Evolutionary conservation across 1,140 invertebrate genomes (phyloP), one percentile per base, ranked within the genome.

Genomic region (Lucilia sericata): DNA sequence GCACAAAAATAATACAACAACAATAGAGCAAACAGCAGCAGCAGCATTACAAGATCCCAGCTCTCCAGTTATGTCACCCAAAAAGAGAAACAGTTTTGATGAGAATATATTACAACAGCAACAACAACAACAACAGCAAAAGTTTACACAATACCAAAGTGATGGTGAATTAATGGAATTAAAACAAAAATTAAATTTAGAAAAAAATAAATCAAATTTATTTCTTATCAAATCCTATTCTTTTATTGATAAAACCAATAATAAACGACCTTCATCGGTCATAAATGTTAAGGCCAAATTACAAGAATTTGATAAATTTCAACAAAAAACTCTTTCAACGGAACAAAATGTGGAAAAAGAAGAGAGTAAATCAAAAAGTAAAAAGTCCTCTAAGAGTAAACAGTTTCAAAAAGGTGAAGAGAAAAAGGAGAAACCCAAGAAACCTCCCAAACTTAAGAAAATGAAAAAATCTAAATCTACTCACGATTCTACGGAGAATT

Each of bases 181-280:
- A 12, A 80, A 49, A 30, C n/a, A 65, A 3, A 85, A 87, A 78
- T 42, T 87, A 7, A 86, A 86, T 55, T 86, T 85, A 74, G 84
- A 87, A 84, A 88, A 88, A 85, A 88, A 88, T 83, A 86, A 86
- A 84, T 88, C 87, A 17, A 88, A 88, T 86, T 65, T 88, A 81
- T 88, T 85, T 85, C 84, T 88, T 19, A 88, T 88, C 81, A 88
- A 88, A 84, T 88, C 87, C 0, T 88, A 88, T 82, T 88, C 87
- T 30, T 88, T 88, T 76, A 87, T 86, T 25, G 87, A 88, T 49
- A 84, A 76, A 2, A 85, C 75, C 5, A 74, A 84, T 74, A 21
- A 3, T 17, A 51, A 21, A 82, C 60, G 36, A 49, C 47, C 30
- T 19, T 82, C 21, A n/a, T 82, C 21, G n/a, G 36, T n/a, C 49